Conservation (phyloP, 2,113 vertebrate genomes). For the Pterocles orientalis region DNA sequence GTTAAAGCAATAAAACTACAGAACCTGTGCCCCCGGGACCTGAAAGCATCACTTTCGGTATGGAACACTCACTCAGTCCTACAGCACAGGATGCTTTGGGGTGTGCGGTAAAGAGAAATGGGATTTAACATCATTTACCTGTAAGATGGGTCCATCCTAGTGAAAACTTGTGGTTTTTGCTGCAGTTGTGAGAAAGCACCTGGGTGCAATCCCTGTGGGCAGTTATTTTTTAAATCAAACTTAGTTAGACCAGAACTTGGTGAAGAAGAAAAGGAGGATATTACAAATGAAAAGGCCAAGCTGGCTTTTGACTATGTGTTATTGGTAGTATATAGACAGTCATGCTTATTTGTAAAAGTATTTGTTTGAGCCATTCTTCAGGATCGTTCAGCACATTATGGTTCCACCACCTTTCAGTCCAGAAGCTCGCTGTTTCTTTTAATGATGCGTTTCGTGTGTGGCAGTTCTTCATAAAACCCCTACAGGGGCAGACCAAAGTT, state of each 20-base stretch:
- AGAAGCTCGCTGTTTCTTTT: background rate
- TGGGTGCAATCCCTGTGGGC: background rate
- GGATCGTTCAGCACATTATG: background rate
- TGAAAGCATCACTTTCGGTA: background rate
- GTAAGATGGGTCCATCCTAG: background rate
- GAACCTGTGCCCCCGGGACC: background rate
- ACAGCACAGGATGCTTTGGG: background rate
- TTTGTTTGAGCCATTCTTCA: background rate
- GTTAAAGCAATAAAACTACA: background rate
- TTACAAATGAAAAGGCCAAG: background rate
- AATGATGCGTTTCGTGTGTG: background rate
- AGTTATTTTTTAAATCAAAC: background rate
- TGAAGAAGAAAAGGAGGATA: background rate
- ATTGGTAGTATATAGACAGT: background rate
- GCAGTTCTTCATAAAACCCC: background rate
- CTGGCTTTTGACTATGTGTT: background rate
- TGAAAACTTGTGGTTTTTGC: background rate
- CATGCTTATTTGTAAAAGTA: background rate
- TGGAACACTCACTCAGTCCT: background rate
- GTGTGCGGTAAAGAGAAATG: background rate
- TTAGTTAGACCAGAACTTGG: background rate
- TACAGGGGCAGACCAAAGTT: background rate
- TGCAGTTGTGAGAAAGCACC: background rate
- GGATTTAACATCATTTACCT: background rate
- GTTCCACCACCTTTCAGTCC: background rate